Base-by-base conservation (phyloP, 2,113 vertebrate species). In the Barbus barbus region DNA sequence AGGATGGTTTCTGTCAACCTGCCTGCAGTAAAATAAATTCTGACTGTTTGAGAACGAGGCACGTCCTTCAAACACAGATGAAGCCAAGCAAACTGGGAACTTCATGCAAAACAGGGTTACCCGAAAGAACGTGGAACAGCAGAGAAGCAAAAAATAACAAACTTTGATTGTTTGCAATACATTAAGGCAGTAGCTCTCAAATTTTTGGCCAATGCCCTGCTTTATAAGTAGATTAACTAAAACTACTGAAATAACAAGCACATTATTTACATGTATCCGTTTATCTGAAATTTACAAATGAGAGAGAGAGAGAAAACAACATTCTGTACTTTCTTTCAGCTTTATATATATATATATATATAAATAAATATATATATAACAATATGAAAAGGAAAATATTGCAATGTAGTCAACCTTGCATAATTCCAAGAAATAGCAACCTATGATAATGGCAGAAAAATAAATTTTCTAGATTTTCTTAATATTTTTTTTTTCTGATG, bases 111-210 rank as follows among this genome's bases (percentile, higher is more conserved):
- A 87, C 83, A 69, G 87, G 92, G 91, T 90, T 91, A 92, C 86
- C n/a, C 67, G 89, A 91, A 92, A 89, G 87, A 93, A 80, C 88
- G 88, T 86, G 89, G 51, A 89, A 90, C 7, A 61, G 89, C 89
- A 90, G 91, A 83, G 13, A 67, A 78, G 13, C 22, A 61, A 26
- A 78, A 41, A 56, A n/a, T 71, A 51, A 5, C 5, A 26, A n/a
- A 6, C 6, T 9, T 61, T 28, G 28, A 36, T n/a, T 22, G 33
- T 69, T 38, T 38, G 9, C 33, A 69, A 69, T 69, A 69, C 33
- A 69, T 69, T 22, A 38, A 69, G 33, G 33, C 33, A 69, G 65
- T 12, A 33, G 65, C 5, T 38, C 18, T 69, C 18, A 38, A 12
- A 22, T 22, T 69, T 69, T 38, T 69, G 33, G 20, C 1, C 20